Conservation (phyloP, 2,797 vertebrate species). For the Artibeus lituratus region DNA sequence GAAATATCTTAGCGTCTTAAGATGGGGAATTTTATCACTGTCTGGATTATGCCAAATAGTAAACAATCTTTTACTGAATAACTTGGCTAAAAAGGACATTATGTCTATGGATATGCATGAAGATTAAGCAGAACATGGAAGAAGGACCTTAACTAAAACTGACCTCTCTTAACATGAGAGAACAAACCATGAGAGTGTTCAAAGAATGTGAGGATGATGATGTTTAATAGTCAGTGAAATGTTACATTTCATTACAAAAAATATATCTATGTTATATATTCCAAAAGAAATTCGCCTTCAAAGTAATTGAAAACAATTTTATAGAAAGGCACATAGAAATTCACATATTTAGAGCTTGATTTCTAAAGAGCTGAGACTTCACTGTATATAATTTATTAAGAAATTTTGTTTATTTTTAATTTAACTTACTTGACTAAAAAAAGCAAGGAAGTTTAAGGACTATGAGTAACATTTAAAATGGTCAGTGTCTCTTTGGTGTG, state of each 20-base stretch:
- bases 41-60: not conserved
- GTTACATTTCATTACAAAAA: slow-evolving; percentile 22
- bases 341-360: not conserved
- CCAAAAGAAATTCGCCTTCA: not conserved
- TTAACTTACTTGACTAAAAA: slow-evolving; percentile 2
- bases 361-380: not conserved
- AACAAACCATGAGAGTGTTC: not conserved
- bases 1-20: not conserved
- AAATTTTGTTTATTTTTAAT: slow-evolving; percentile 37
- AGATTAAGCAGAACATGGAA: not conserved
- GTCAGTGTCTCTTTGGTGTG: not conserved
- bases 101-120: not conserved
- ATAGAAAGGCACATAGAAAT: not conserved
- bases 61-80: not conserved
- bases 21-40: not conserved
- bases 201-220: not conserved
- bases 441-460: not conserved
- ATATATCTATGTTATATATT: not conserved
- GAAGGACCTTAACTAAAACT: not conserved
- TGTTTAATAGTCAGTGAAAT: slow-evolving; percentile 23
- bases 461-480: not conserved
- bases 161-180: not conserved
- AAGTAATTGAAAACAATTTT: slow-evolving; percentile 9
- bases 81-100: not conserved
- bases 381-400: not conserved